Conservation (phyloP, 2,797 vertebrate genomes). For the Chrosomus eos region DNA sequence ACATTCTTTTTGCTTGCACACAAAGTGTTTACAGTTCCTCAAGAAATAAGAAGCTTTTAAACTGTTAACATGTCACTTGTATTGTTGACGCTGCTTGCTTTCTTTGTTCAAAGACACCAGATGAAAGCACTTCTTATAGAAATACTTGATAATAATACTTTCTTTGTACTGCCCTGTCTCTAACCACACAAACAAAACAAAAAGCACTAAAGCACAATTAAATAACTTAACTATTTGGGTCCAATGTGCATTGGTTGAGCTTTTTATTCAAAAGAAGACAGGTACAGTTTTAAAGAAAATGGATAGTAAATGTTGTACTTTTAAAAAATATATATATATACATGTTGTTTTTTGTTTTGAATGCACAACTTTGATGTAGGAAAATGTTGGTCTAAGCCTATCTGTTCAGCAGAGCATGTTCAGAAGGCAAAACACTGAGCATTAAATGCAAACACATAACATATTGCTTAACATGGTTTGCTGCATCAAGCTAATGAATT, state of each 20-base stretch:
- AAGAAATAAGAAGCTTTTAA: constrained; percentile 53
- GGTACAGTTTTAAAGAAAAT: neutral
- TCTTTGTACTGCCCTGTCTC: neutral
- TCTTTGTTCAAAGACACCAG: constrained; percentile 15
- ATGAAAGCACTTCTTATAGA: constrained; percentile 10
- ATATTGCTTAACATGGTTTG: constrained; percentile 8
- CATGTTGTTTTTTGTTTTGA: neutral
- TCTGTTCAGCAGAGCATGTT: neutral
- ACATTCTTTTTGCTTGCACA: constrained; percentile 33
- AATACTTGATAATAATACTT: neutral
- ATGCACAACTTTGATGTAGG: neutral
- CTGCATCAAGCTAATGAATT: constrained; percentile 14
- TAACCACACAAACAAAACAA: constrained; percentile 6
- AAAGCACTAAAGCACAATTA: neutral
- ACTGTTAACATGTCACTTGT: constrained; percentile 46
- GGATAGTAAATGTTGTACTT: neutral
- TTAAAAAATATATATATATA: no score
- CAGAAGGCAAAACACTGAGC: neutral
- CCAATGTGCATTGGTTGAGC: neutral
- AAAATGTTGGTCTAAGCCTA: neutral
- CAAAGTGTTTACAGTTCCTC: constrained; percentile 46
- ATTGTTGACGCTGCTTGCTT: constrained; percentile 23
- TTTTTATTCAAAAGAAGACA: neutral
- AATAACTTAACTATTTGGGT: constrained; percentile 1
- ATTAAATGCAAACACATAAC: neutral